Percentiles rank a stretch among this genome's conserved stretches.
These are phyloP conservation scores for Heliconius ismenius DNA, from an alignment of 2,888 invertebrate species.

Conservation along the genomic window DNA sequence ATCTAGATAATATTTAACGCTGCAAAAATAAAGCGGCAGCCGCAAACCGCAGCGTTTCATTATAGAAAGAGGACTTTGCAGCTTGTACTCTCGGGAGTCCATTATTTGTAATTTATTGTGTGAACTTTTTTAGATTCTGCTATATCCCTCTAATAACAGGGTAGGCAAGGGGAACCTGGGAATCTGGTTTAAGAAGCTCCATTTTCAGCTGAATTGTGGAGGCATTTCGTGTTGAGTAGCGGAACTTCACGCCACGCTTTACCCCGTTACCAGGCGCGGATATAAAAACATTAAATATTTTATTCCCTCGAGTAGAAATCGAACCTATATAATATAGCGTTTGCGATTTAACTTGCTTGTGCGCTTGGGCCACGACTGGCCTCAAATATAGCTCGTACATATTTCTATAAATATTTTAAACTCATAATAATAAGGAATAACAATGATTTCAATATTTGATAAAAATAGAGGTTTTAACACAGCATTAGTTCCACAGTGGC, in stretches of 20 bases:
- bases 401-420: too few species aligned
- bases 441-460: not conserved
- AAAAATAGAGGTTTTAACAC: not conserved
- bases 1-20: constrained; percentile 12
- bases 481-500: not conserved
- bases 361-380: not conserved
- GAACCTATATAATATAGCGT: not conserved
- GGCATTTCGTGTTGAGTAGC: not conserved
- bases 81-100: too few species aligned
- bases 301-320: not conserved
- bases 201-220: too few species aligned
- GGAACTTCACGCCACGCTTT: not conserved
- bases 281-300: not conserved
- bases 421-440: too few species aligned
- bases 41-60: constrained; percentile 26
- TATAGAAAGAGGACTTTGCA: constrained; percentile 25
- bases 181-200: not conserved
- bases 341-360: not conserved
- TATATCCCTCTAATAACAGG: too few species aligned
- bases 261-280: too few species aligned
- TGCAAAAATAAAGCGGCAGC: constrained; percentile 25
- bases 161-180: not conserved
- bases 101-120: constrained; percentile 7
- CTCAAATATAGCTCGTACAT: too few species aligned
- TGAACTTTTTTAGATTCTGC: not conserved